phyloP scores from a whole-genome alignment of 2,113 vertebrate species.

The Crypturellus undulatus region DNA sequence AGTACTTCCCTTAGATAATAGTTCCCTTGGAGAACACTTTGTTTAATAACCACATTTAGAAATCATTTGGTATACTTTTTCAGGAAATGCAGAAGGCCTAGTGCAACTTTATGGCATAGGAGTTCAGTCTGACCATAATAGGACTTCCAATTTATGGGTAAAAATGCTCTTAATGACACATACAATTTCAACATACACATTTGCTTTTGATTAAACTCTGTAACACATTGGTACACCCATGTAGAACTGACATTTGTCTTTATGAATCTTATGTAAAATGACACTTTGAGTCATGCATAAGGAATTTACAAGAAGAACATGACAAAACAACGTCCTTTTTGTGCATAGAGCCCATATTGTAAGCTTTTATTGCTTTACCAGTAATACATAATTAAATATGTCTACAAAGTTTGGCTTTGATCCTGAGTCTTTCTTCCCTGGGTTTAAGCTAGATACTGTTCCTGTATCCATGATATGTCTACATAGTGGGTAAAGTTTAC shows the following conservation, averaged over 20 bases:
- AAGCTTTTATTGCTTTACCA: slow-evolving; percentile 71
- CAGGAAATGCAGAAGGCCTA: slow-evolving; percentile 57
- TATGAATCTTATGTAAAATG: slow-evolving; percentile 74
- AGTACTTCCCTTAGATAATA: slow-evolving; percentile 17
- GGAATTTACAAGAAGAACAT: slow-evolving; percentile 77
- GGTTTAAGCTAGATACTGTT: slow-evolving; percentile 54
- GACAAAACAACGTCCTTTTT: slow-evolving; percentile 76
- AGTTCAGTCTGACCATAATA: slow-evolving; percentile 48
- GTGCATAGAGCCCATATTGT: slow-evolving; percentile 68
- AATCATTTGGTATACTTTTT: slow-evolving; percentile 38
- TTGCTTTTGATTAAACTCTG: slow-evolving; percentile 75
- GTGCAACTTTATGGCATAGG: slow-evolving; percentile 48
- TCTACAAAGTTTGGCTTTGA: slow-evolving; percentile 73
- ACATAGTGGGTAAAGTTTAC: slow-evolving; percentile 39
- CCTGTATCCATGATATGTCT: slow-evolving; percentile 4
- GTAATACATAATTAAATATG: slow-evolving; percentile 77
- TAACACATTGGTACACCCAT: slow-evolving; percentile 66
- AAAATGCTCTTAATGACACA: slow-evolving; percentile 74
- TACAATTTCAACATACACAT: slow-evolving; percentile 70
- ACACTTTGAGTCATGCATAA: slow-evolving; percentile 74
- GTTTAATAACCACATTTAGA: slow-evolving; percentile 25
- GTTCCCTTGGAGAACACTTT: background rate
- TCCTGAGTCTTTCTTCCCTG: slow-evolving; percentile 58
- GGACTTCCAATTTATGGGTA: slow-evolving; percentile 59
- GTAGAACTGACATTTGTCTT: slow-evolving; percentile 71